Evolutionary conservation across 1,140 invertebrate species (phyloP), one percentile per base, ranked within the genome.

Genomic region (Ylistrum balloti): DNA sequence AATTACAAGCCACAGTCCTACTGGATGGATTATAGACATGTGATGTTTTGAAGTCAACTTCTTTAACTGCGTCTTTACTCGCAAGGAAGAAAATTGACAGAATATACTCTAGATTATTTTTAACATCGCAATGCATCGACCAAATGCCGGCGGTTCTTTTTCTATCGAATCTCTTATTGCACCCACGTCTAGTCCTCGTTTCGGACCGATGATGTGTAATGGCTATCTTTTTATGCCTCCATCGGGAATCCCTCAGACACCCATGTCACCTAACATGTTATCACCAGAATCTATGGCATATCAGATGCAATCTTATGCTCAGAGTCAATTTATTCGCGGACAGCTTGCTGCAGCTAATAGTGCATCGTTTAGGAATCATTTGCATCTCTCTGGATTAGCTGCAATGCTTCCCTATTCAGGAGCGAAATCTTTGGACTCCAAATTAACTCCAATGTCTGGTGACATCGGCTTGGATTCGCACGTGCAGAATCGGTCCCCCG

Each of bases 281-380:
- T 74, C 56, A 5, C 56, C 56, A 11, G 56, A 74, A 22, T 74
- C 56, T 5, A 74, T 74, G 56, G 56, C 56, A n/a, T 74, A 74
- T 11, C 56, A 74, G n/a, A 74, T 74, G 56, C 56, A 74, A 28
- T 74, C 56, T 74, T 74, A 74, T 74, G 56, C 56, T 0, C 56
- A 74, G 17, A 74, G 56, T n/a, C 56, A 74, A 74, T 74, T 74
- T 74, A 74, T 74, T 74, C 56, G 56, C n/a, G 56, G 56, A 74
- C 56, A 74, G 56, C 22, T 74, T 28, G 56, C 56, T 28, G 56
- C 56, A 74, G 56, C 56, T 28, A 74, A 74, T 28, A 74, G 56
- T 74, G 56, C 56, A n/a, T 17, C 56, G 56, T 17, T 74, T 9
- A 74, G 56, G 28, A 74, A 28, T 74, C 56, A 74, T 74, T 74